Evolutionary conservation across 2,888 invertebrate genomes (phyloP).

Genomic region (Hydrotaea cyrtoneurina): DNA sequence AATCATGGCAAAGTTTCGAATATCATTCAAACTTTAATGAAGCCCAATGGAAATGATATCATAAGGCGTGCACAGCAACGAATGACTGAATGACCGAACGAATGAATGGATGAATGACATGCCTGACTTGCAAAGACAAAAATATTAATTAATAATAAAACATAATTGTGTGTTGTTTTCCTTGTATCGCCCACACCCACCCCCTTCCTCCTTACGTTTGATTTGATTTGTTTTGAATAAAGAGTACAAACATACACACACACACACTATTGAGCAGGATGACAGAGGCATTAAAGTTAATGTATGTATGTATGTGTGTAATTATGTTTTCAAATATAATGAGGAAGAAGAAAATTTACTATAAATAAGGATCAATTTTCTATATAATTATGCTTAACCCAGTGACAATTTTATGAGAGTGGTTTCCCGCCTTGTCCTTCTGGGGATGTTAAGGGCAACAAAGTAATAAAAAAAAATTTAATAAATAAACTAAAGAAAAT

Average conservation of each 20-base stretch:
- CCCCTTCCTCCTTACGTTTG: neutral
- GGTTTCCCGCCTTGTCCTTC: too few relatives aligned
- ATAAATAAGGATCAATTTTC: neutral
- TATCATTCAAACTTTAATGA: constrained; percentile 22
- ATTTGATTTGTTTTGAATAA: neutral
- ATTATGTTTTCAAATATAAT: neutral
- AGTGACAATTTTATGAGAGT: neutral
- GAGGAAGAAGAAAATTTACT: too few relatives aligned
- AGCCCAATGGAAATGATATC: constrained; percentile 24
- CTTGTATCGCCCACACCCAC: neutral
- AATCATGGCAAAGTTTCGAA: neutral
- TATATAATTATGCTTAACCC: neutral
- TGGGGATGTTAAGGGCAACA: too few relatives aligned
- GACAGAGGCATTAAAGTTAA: too few relatives aligned
- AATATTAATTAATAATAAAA: constrained; percentile 25
- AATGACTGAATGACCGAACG: neutral
- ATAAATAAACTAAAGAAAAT: too few relatives aligned
- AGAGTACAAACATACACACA: too few relatives aligned
- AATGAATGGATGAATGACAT: neutral
- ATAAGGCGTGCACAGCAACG: neutral
- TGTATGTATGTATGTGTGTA: too few relatives aligned
- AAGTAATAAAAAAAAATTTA: too few relatives aligned
- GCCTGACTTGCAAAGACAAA: constrained; percentile 7
- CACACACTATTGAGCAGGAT: too few relatives aligned
- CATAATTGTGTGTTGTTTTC: constrained; percentile 6